A percentile compares a stretch with the other conserved stretches of the same genome.
These are phyloP conservation scores for Papio anubis DNA, from an alignment of 2,113 vertebrate species.

Conservation along the genomic window DNA sequence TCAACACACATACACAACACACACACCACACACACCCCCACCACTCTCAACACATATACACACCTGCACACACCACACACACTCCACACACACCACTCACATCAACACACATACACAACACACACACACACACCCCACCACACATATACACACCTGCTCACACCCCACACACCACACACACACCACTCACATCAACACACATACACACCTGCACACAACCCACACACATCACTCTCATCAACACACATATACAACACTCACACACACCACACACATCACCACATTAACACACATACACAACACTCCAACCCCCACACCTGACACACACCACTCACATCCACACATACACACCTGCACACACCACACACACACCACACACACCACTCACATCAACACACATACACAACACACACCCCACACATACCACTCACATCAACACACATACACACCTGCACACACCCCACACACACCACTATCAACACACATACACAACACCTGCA, in stretches of 20 bases:
- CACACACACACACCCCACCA: not conserved
- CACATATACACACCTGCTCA: no score
- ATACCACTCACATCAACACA: no score
- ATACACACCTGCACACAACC: not conserved
- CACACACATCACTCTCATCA: not conserved
- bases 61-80: not conserved
- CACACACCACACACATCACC: not conserved
- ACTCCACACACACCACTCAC: not conserved
- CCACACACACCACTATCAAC: no score
- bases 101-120: not conserved
- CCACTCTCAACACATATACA: no score
- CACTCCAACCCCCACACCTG: not conserved
- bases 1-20: no score
- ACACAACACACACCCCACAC: no score
- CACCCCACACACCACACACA: no score
- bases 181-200: not conserved
- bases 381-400: not conserved
- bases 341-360: not conserved
- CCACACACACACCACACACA: not conserved
- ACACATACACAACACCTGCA: not conserved
- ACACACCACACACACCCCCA: not conserved
- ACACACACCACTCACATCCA: not conserved
- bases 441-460: no score
- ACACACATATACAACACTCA: not conserved
- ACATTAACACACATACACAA: not conserved